Percentiles rank a stretch among this genome's conserved stretches.
These are phyloP conservation scores for Harpalus rubripes DNA, from an alignment of 2,888 invertebrate species.

Conservation along the genomic window DNA sequence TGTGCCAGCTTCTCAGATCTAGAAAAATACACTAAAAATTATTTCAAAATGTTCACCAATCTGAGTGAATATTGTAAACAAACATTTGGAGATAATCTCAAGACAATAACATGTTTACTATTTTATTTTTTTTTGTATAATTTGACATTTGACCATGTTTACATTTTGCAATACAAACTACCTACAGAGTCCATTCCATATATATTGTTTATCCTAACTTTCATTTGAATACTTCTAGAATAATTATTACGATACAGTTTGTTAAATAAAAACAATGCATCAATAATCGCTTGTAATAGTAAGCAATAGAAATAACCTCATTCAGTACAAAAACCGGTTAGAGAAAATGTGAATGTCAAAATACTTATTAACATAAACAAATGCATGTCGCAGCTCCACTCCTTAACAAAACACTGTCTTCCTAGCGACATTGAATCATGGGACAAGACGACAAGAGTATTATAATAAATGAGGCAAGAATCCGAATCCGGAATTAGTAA, in stretches of 20 bases:
- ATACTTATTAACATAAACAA: slow-evolving; percentile 18
- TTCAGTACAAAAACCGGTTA: not conserved
- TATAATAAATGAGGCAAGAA: not conserved
- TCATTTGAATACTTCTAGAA: not conserved
- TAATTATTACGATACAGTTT: not conserved
- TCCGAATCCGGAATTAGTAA: slow-evolving; percentile 1
- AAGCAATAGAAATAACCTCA: slow-evolving; percentile 5
- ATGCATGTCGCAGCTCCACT: slow-evolving; percentile 10
- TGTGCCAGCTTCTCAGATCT: too few relatives aligned
- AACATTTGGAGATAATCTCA: not conserved
- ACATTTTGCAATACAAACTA: not conserved
- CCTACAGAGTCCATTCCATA: not conserved
- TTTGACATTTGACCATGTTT: not conserved
- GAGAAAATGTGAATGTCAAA: slow-evolving; percentile 36
- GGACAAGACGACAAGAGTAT: not conserved
- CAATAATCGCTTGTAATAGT: slow-evolving; percentile 1
- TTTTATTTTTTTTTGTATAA: not conserved
- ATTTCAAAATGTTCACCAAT: too few relatives aligned
- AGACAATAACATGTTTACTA: not conserved
- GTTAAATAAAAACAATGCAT: not conserved
- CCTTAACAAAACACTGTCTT: slow-evolving; percentile 3
- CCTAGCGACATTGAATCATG: slow-evolving; percentile 17
- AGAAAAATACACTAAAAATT: too few relatives aligned
- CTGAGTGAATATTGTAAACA: too few relatives aligned
- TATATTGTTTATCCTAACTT: not conserved